phyloP scores from a whole-genome alignment of 2,797 vertebrate genomes.

The Amniataba percoides region DNA sequence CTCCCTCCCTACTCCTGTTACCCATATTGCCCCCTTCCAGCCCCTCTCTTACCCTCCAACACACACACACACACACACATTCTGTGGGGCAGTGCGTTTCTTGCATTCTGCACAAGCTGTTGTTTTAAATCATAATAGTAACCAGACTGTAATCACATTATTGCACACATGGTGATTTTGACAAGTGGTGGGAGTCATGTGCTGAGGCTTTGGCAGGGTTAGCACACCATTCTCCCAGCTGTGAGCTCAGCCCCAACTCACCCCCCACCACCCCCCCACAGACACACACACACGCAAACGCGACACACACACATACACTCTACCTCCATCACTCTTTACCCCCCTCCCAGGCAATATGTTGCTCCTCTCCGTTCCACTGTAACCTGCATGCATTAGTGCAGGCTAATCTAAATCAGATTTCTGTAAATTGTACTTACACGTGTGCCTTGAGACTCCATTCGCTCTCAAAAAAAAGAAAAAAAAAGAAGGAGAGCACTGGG shows the following conservation, averaged over 20 bases:
- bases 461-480: too few species aligned
- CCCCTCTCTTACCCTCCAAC: constrained; percentile 43
- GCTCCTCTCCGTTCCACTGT: constrained; percentile 73
- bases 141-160: constrained; percentile 98
- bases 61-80: constrained; percentile 48
- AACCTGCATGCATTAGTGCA: constrained; percentile 75
- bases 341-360: constrained; percentile 86
- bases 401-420: constrained; percentile 80
- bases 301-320: constrained; percentile 24
- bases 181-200: constrained; percentile 94
- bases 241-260: constrained; percentile 84
- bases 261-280: constrained; percentile 37
- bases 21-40: constrained; percentile 43
- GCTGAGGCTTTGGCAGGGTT: constrained; percentile 95
- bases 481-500: constrained; percentile 25
- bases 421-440: constrained; percentile 68
- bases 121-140: constrained; percentile 99
- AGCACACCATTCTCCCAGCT: constrained; percentile 93
- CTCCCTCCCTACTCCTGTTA: constrained; percentile 72
- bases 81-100: constrained; percentile 86
- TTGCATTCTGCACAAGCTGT: constrained; percentile 92
- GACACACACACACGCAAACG: constrained; percentile 62
- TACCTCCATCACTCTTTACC: constrained; percentile 51
- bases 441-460: constrained; percentile 52
- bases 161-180: constrained; percentile 96